phyloP scores from a whole-genome alignment of 2,888 invertebrate species.

The Drosophila maculinotata region DNA sequence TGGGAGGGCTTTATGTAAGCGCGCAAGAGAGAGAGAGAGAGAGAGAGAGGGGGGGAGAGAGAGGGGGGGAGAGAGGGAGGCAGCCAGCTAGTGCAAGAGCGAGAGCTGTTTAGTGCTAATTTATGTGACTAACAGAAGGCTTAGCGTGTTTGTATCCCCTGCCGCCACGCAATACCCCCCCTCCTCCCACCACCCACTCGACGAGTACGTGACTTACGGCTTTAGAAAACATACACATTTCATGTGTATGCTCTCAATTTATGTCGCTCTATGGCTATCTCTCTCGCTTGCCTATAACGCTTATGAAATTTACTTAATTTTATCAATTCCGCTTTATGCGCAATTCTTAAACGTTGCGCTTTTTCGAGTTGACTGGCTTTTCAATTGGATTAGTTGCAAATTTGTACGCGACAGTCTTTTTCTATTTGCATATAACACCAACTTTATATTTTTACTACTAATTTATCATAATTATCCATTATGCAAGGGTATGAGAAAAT shows the following conservation, averaged over 20 bases:
- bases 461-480: too few relatives aligned
- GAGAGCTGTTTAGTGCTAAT: slow-evolving; percentile 37
- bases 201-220: slow-evolving; percentile 15
- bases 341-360: slow-evolving; percentile 2
- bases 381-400: too few relatives aligned
- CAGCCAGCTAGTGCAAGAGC: too few relatives aligned
- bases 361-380: too few relatives aligned
- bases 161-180: too few relatives aligned
- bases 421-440: too few relatives aligned
- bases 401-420: too few relatives aligned
- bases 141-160: too few relatives aligned
- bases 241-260: not conserved
- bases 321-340: not conserved
- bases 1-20: not conserved
- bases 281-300: not conserved
- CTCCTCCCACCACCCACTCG: not conserved
- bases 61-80: too few relatives aligned
- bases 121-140: slow-evolving; percentile 33
- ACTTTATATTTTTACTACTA: too few relatives aligned
- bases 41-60: too few relatives aligned
- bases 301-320: not conserved
- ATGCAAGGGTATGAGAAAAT: not conserved
- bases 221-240: slow-evolving; percentile 1
- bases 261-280: not conserved
- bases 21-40: not conserved